phyloP scores from a whole-genome alignment of 2,113 vertebrate species.

The Trichomycterus rosablanca region DNA sequence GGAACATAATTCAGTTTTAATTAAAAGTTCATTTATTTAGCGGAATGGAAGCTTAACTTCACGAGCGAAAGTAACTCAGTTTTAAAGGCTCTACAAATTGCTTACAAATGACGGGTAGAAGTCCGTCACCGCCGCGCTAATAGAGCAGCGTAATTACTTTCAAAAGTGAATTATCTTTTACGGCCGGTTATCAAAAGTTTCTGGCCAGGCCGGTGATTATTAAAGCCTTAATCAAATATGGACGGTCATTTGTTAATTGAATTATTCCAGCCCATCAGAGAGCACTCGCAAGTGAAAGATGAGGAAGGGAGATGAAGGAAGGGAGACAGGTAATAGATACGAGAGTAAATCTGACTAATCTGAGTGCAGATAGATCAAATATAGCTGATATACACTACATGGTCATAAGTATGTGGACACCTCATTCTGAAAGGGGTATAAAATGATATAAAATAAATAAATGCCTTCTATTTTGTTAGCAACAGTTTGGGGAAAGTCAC shows the following conservation, averaged over 20 bases:
- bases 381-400: not conserved
- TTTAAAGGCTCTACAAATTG: conserved; percentile 47
- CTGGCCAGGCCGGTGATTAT: conserved; percentile 43
- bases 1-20: conserved; percentile 36
- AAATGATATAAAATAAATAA: too few relatives aligned
- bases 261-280: conserved; percentile 50
- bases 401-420: too few relatives aligned
- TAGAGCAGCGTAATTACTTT: conserved; percentile 45
- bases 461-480: too few relatives aligned
- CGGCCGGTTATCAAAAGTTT: conserved; percentile 47
- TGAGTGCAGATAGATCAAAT: conserved; percentile 2
- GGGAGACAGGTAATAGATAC: conserved; percentile 11
- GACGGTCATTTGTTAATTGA: conserved; percentile 51
- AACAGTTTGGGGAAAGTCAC: too few relatives aligned
- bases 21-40: conserved; percentile 39
- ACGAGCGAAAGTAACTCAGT: conserved; percentile 37
- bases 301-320: conserved; percentile 19
- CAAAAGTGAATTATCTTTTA: conserved; percentile 49
- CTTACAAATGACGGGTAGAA: conserved; percentile 48
- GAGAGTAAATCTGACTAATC: conserved; percentile 8
- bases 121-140: conserved; percentile 42
- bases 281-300: conserved; percentile 32
- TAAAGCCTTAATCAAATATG: conserved; percentile 52
- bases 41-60: conserved; percentile 34
- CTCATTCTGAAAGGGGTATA: too few relatives aligned